Conservation (phyloP, 2,797 vertebrate species). For the Ptychadena robeensis region DNA sequence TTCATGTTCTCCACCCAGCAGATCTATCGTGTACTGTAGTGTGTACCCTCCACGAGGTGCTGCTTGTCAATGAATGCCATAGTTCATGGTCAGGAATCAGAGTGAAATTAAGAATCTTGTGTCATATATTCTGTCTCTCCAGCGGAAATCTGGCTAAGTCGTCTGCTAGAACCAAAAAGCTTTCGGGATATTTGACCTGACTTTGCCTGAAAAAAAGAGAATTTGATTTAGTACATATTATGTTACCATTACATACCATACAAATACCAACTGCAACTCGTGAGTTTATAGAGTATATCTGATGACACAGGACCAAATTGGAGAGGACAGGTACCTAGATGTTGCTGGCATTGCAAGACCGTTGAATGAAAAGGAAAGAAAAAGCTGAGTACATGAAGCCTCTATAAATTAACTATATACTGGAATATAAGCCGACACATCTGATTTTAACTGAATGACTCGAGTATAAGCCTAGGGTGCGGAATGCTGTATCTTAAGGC, state of each 20-base stretch:
- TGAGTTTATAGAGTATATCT: not conserved
- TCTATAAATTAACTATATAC: too few species aligned
- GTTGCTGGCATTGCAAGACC: too few species aligned
- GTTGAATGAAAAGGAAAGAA: too few species aligned
- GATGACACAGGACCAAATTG: too few species aligned
- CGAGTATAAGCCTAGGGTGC: too few species aligned
- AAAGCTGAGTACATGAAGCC: too few species aligned
- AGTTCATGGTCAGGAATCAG: not conserved
- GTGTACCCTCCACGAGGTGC: not conserved
- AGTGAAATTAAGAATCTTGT: slow-evolving; percentile 72
- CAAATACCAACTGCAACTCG: not conserved
- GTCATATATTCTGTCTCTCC: slow-evolving; percentile 94
- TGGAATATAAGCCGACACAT: too few species aligned
- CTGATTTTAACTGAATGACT: too few species aligned
- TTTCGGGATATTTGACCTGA: slow-evolving; percentile 94
- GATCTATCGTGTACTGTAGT: not conserved
- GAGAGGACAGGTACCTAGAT: too few species aligned
- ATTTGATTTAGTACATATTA: not conserved
- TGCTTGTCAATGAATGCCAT: not conserved
- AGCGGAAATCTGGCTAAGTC: slow-evolving; percentile 92
- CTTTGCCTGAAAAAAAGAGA: slow-evolving; percentile 81
- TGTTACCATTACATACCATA: not conserved
- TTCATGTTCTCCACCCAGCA: not conserved
- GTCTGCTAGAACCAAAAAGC: slow-evolving; percentile 95
- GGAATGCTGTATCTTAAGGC: too few species aligned